Evolutionary conservation across 2,113 vertebrate species (phyloP), one percentile per base, ranked within the genome.

Genomic region (Cyanoderma ruficeps): DNA sequence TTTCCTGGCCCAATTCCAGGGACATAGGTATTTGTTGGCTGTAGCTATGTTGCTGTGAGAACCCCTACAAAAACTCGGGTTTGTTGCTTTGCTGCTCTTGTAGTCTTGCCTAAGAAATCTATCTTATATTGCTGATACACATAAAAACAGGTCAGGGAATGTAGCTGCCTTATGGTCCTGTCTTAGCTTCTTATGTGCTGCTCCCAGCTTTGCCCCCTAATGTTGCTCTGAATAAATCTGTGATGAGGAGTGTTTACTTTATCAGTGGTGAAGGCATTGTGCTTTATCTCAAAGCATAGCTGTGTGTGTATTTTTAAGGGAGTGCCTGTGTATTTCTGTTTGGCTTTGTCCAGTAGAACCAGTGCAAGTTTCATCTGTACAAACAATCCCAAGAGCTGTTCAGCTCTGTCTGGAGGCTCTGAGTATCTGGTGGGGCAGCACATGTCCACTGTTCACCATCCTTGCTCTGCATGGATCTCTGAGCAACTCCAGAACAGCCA

Each of bases 1-100:
- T 99, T n/a, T 97, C 98, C 84, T 99, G 98, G 98, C 99, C 99
- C 33, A 99, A 99, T 95, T 99, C 99, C 33, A 98, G 98, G 65
- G 99, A 99, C 93, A 99, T 99, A 95, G 99, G 99, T 99, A 98
- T 96, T 97, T 81, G 28, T 25, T 90, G 46, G 14, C 61, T 77
- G 17, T 74, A 63, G 47, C 50, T 91, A 0, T n/a, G 28, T 59
- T 83, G 52, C 41, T 84, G 7, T 79, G 82, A 83, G 69, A 79
- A 52, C 20, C 20, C 64, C 63, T 76, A 4, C 22, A 41, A 30
- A 53, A 60, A 16, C 9, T 39, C 23, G 46, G 10, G 12, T 76
- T 83, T 86, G 42, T n/a, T 85, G n/a, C 30, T 78, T 87, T 85
- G 49, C 67, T 81, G 49, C 63, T 76, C 19, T 60, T 46, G 20